Base-by-base conservation (phyloP, 1,140 invertebrate species). In the Bombus soroeensis region DNA sequence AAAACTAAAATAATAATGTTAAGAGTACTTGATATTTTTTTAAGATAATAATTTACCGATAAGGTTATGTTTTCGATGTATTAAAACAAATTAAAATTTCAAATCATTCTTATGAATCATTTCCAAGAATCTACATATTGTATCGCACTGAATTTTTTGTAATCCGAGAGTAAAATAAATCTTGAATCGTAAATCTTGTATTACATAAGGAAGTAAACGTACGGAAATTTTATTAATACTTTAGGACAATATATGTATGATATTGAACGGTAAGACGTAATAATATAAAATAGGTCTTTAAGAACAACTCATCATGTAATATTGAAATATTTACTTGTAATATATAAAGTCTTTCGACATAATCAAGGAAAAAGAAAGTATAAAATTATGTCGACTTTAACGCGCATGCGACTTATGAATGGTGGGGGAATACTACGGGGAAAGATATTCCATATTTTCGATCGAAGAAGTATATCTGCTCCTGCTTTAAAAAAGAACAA, bases 401-500 rank as follows among this genome's bases (percentile, higher is more conserved):
- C 18, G 68, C 83, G 83, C 83, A 80, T 85, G 83, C 83, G 85
- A n/a, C 10, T 72, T n/a, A 25, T 43, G 6, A 83, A 57, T 82
- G n/a, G 89, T 90, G 70, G 88, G 86, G 82, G 37, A 34, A 64
- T 78, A 18, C 28, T 79, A 68, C 79, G n/a, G 37, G 59, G 79
- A 64, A 85, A 70, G 28, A 79, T 87, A 87, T 83, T 87, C 75
- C 73, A 81, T 62, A 86, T 89, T 81, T 85, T 78, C 34, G 25
- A 86, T 32, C 83, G 73, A 59, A 88, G 80, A 80, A 83, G 77
- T 68, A 83, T 86, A 88, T 89, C 85, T 78, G 87, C 89, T 84
- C 80, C 85, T 88, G 73, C 85, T 78, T 70, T 87, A 68, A 91
- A 84, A 59, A 92, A 85, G 89, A 47, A 37, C 8, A 94, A 92